Evolutionary conservation across 2,113 vertebrate species (phyloP).

Genomic region (Dissostichus mawsoni): DNA sequence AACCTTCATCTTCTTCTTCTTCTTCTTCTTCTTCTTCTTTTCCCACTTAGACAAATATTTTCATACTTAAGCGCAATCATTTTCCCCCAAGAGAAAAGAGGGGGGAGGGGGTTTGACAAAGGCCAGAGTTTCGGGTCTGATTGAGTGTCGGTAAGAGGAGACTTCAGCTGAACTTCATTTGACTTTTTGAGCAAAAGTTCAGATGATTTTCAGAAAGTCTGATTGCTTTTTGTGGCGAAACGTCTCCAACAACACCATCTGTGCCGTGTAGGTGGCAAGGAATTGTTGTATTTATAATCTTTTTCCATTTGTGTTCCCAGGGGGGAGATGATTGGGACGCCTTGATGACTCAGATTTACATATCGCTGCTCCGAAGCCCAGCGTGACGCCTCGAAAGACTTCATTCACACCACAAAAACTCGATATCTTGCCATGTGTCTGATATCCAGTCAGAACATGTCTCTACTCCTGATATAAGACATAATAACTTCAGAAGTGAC

Average conservation of each 20-base stretch:
- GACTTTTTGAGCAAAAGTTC: slow-evolving; percentile 41
- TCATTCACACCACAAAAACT: neutral
- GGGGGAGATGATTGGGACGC: slow-evolving; percentile 54
- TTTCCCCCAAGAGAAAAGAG: slow-evolving; percentile 32
- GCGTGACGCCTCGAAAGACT: slow-evolving; percentile 19
- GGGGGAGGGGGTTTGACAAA: slow-evolving; percentile 44
- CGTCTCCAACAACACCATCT: slow-evolving; percentile 71
- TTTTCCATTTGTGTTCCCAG: slow-evolving; percentile 27
- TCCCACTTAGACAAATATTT: slow-evolving; percentile 71
- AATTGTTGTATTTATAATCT: slow-evolving; percentile 57
- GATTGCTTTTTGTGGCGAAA: slow-evolving; percentile 37
- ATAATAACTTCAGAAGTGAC: too few relatives aligned
- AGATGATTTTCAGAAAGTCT: neutral
- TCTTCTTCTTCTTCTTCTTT: too few relatives aligned
- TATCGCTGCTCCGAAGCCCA: slow-evolving; percentile 31
- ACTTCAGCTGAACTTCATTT: slow-evolving; percentile 45
- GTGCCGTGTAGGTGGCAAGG: slow-evolving; percentile 62
- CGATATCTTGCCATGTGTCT: too few relatives aligned
- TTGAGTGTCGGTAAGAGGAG: slow-evolving; percentile 45
- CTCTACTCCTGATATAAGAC: too few relatives aligned
- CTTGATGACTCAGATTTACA: slow-evolving; percentile 69
- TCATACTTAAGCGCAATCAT: slow-evolving; percentile 45
- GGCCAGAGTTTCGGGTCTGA: slow-evolving; percentile 55
- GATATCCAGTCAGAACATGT: too few relatives aligned
- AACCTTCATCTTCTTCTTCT: slow-evolving; percentile 11